Evolutionary conservation across 2,113 vertebrate genomes (phyloP), one percentile per base, ranked within the genome.

Genomic region (Syngnathoides biaculeatus): DNA sequence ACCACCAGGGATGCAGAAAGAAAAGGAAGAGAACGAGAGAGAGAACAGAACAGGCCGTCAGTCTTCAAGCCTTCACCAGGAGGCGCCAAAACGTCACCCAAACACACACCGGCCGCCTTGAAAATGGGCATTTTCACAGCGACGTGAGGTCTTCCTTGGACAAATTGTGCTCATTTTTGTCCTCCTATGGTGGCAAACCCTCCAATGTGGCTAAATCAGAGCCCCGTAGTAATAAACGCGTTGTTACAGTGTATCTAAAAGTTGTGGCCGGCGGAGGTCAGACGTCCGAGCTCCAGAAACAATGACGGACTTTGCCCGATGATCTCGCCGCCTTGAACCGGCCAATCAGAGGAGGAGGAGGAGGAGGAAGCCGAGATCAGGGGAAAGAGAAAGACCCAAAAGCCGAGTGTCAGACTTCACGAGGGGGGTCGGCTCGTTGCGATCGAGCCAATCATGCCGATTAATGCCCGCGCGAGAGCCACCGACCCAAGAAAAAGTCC

Each of bases 21-120:
- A 91, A 81, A 90, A 65, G 93, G 93, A 94, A 93, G 87, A 90
- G 80, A 86, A 84, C 71, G 66, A 85, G 90, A 91, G 93, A 94
- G 94, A 95, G 75, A 91, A 91, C 84, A 93, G 92, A 96, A 94
- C 85, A 94, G 90, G 92, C 93, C 88, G 93, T 96, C 92, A 97
- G 94, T 88, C 87, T 78, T 86, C 81, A 82, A 88, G 83, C 83
- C 90, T 85, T 65, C 55, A 73, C 77, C 74, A 80, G 75, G 79
- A 78, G 72, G 78, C 70, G 84, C 81, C 59, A 78, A 77, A 88
- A 76, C 87, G 80, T 73, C 64, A 80, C 83, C 52, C 52, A 55
- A 57, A 27, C 26, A 30, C 62, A 63, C 14, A 61, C 20, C 20
- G 6, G 14, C 4, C 1, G 24, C 55, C 14, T 30, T 15, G 8